These are phyloP conservation scores for Tachypleus tridentatus DNA, from an alignment of 1,140 invertebrate genomes.

Conservation along the genomic window DNA sequence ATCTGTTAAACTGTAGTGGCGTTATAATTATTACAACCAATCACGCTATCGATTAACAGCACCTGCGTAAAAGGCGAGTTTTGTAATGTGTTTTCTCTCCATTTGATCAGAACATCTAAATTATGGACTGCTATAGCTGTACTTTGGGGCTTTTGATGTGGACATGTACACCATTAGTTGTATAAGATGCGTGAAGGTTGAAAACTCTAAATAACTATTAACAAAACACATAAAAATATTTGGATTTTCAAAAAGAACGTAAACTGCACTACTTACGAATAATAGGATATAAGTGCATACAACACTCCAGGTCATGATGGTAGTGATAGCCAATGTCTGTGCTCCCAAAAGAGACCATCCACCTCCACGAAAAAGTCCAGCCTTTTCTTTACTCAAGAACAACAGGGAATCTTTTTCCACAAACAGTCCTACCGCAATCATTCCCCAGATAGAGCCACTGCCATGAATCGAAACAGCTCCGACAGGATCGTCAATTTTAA, in stretches of 20 bases:
- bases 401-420: conserved; percentile 70
- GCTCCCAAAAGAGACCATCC: conserved; percentile 26
- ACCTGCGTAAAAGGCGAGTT: no score
- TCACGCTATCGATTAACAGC: no score
- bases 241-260: conserved; percentile 26
- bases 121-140: no score
- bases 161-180: no score
- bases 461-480: conserved; percentile 80
- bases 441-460: conserved; percentile 38
- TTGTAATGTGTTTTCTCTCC: no score
- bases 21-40: no score
- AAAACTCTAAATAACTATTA: no score
- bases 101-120: no score
- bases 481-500: conserved; percentile 82
- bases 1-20: no score
- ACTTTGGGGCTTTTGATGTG: no score
- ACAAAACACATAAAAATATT: no score
- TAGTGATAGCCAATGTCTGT: conserved; percentile 23
- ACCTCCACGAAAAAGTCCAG: conserved; percentile 58
- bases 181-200: no score
- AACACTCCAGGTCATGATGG: conserved; percentile 24
- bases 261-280: conserved; percentile 20
- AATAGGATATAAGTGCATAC: conserved; percentile 15
- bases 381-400: conserved; percentile 58
- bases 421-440: conserved; percentile 78